Percentiles rank a stretch among this genome's conserved stretches.
Conservation (phyloP, 2,113 vertebrate species). For the Psilopsiagon aurifrons region DNA sequence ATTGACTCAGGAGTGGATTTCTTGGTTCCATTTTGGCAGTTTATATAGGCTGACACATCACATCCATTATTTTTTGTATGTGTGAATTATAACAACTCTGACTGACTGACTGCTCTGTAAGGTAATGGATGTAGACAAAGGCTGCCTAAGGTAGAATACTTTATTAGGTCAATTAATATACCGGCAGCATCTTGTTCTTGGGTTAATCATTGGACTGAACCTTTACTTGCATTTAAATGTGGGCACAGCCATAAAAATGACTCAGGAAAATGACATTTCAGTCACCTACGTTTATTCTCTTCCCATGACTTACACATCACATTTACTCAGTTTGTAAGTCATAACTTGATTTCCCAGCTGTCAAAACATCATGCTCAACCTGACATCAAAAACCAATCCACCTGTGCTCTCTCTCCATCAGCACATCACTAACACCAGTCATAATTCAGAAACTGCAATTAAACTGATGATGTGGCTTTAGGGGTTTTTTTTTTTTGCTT, state of each 20-base stretch:
- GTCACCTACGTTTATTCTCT: constrained; percentile 27
- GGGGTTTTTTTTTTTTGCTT: too few species aligned
- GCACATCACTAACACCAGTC: background rate
- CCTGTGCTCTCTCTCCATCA: background rate
- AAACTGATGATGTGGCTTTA: background rate
- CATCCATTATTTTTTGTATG: constrained; percentile 50
- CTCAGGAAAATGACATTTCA: constrained; percentile 51
- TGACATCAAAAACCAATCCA: background rate
- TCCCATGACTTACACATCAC: constrained; percentile 38
- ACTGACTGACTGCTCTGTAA: constrained; percentile 53
- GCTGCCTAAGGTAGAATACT: constrained; percentile 65
- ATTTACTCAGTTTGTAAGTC: constrained; percentile 5
- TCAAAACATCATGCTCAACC: background rate
- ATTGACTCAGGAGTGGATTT: constrained; percentile 7
- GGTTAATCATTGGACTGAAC: constrained; percentile 73
- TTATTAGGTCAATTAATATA: constrained; percentile 76
- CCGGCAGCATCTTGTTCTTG: constrained; percentile 45
- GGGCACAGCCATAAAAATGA: constrained; percentile 56
- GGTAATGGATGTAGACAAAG: constrained; percentile 61
- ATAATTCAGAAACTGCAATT: background rate
- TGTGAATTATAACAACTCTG: constrained; percentile 59
- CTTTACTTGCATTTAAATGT: constrained; percentile 58
- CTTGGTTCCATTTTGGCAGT: constrained; percentile 30
- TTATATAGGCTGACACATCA: constrained; percentile 39
- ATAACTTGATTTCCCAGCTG: background rate